These are phyloP conservation scores for Enteromius treurensis DNA, from an alignment of 2,797 vertebrate species.

Conservation along the genomic window DNA sequence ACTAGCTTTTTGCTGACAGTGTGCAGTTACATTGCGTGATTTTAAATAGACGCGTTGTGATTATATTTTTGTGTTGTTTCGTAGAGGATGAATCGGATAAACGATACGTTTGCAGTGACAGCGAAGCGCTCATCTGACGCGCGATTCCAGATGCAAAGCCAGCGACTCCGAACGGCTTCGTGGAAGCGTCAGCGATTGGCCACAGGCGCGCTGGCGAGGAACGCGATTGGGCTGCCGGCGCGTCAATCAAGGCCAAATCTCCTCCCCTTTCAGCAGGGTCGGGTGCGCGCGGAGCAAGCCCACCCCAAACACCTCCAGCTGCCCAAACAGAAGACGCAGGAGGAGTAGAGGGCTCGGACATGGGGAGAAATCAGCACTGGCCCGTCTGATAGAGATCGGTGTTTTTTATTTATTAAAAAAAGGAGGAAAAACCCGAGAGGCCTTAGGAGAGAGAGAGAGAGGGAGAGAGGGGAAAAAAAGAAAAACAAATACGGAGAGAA, in stretches of 20 bases:
- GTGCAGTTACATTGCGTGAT: not conserved
- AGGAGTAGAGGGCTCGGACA: conserved; percentile 88
- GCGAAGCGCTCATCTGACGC: conserved; percentile 59
- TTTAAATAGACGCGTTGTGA: not conserved
- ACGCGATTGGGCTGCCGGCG: conserved; percentile 52
- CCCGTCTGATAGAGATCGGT: conserved; percentile 80
- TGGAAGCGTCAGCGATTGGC: conserved; percentile 41
- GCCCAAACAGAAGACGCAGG: conserved; percentile 79
- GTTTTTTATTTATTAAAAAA: conserved; percentile 65
- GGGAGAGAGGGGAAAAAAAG: conserved; percentile 54
- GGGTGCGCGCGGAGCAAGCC: conserved; percentile 81
- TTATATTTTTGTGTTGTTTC: not conserved
- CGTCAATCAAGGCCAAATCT: conserved; percentile 57
- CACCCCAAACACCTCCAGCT: conserved; percentile 89
- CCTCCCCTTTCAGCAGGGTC: conserved; percentile 72
- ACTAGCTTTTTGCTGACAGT: not conserved
- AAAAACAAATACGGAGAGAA: conserved; percentile 42
- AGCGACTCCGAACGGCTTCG: conserved; percentile 58
- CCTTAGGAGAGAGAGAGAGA: conserved; percentile 65
- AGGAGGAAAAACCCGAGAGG: conserved; percentile 66
- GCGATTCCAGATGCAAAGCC: conserved; percentile 64
- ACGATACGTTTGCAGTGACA: not conserved
- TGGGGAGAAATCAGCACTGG: conserved; percentile 85
- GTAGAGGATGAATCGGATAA: not conserved
- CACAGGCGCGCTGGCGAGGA: not conserved